phyloP scores from a whole-genome alignment of 2,888 invertebrate species.

The Platycnemis pennipes region DNA sequence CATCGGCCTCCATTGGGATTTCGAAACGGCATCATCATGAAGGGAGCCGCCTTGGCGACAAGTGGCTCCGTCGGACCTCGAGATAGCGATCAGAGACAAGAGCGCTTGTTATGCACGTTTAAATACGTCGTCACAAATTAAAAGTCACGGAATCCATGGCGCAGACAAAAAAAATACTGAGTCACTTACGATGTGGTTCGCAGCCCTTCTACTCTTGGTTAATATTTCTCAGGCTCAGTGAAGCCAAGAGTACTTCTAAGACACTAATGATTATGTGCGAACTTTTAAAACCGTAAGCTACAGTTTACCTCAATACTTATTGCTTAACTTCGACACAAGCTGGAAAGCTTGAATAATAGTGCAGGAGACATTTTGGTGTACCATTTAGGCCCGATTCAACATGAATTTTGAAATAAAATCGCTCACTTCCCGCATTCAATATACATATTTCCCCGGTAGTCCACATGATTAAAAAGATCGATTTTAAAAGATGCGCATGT shows the following conservation, averaged over 20 bases:
- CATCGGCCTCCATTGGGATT: slow-evolving; percentile 47
- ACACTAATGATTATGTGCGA: too few relatives aligned
- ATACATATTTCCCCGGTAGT: too few relatives aligned
- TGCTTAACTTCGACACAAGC: too few relatives aligned
- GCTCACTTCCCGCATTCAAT: too few relatives aligned
- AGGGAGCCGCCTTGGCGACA: slow-evolving; percentile 43
- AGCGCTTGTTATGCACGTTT: slow-evolving; percentile 34
- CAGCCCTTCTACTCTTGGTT: background rate
- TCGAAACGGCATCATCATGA: slow-evolving; percentile 4
- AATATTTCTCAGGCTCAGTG: background rate
- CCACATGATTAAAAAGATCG: too few relatives aligned
- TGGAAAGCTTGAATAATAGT: too few relatives aligned
- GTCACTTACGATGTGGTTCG: background rate
- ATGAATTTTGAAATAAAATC: too few relatives aligned
- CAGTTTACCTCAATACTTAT: too few relatives aligned
- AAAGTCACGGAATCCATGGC: background rate
- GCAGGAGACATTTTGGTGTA: too few relatives aligned
- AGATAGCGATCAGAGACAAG: slow-evolving; percentile 17
- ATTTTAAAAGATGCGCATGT: too few relatives aligned
- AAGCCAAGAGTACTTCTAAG: background rate
- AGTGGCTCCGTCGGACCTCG: slow-evolving; percentile 9
- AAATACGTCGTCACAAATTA: slow-evolving; percentile 23
- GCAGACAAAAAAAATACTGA: background rate
- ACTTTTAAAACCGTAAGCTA: too few relatives aligned
- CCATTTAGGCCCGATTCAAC: too few relatives aligned